These are phyloP conservation scores for Pristionchus maxplancki DNA, from an alignment of 2,888 invertebrate species.

Conservation along the genomic window DNA sequence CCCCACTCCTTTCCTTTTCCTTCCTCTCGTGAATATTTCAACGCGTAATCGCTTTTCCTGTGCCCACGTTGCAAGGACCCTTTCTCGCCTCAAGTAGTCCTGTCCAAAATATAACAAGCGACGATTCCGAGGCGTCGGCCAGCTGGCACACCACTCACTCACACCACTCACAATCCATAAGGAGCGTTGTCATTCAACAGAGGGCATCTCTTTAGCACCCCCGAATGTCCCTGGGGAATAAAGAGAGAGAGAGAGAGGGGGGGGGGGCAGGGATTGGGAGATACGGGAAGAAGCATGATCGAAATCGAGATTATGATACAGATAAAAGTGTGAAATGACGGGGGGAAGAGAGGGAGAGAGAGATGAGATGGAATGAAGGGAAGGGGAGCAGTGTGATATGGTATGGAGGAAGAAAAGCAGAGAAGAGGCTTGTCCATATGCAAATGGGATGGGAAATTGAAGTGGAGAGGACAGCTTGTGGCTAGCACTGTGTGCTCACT, in stretches of 20 bases:
- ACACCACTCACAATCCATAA: slow-evolving; percentile 48
- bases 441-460: slow-evolving; percentile 13
- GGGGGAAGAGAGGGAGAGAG: neutral
- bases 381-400: neutral
- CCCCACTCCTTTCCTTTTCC: neutral
- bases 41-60: slow-evolving; percentile 33
- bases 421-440: slow-evolving; percentile 30
- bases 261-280: neutral
- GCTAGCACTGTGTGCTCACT: slow-evolving; percentile 34
- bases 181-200: slow-evolving; percentile 44
- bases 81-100: slow-evolving; percentile 15
- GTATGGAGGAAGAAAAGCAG: neutral
- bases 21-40: slow-evolving; percentile 27
- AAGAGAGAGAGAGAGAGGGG: neutral
- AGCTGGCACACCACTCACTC: slow-evolving; percentile 47
- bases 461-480: slow-evolving; percentile 29
- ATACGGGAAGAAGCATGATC: neutral
- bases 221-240: neutral
- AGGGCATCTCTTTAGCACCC: slow-evolving; percentile 30
- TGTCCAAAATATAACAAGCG: slow-evolving; percentile 11
- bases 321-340: slow-evolving; percentile 28
- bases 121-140: slow-evolving; percentile 11
- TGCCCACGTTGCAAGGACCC: neutral
- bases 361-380: neutral
- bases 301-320: slow-evolving; percentile 17